Base-by-base conservation (phyloP, 2,888 invertebrate species). In the Spilosoma lubricipeda region DNA sequence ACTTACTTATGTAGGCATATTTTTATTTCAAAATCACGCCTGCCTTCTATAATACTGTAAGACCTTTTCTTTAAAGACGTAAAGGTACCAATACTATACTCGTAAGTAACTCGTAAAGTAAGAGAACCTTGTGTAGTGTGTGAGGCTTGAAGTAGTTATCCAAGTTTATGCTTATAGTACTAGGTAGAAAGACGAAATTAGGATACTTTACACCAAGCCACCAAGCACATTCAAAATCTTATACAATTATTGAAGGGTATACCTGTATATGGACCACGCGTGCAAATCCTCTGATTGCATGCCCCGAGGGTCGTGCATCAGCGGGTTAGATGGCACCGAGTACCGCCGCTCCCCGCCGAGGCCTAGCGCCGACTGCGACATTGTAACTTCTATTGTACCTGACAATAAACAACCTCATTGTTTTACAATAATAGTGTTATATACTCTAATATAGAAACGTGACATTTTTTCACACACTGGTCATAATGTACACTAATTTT, bases 251-350 rank as follows among this genome's bases (percentile, higher is more conserved):
- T 30, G 2, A 30, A 63, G 7, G 30, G 1, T 30, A 30, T 66
- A 98, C 98, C 98, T 97, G 96, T 98, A 98, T 91, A 99, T 99
- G 83, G 99, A 99, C 99, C 99, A 99, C 77, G 99, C 99, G 92
- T 99, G 99, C 78, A 99, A 96, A 92, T 99, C 99, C 91, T 99
- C 99, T 71, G 98, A 98, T 85, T 98, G 98, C 91, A 98, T 98
- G 79, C 97, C 97, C 80, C 98, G 97, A 77, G 97, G 97, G 90
- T 96, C 97, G 91, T 96, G 96, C 84, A 96, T 92, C 81, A 96
- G 93, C 75, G 98, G 97, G 92, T 98, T 97, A 85, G 98, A 98
- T 45, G 98, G 98, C 91, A 98, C 98, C 72, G 98, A 98, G 95
- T 98, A 98, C 90, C 98, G 97, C 87, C 98, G 96, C 94, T 98